Conservation (phyloP, 1,140 invertebrate genomes). For the Acromyrmex echinatior region DNA sequence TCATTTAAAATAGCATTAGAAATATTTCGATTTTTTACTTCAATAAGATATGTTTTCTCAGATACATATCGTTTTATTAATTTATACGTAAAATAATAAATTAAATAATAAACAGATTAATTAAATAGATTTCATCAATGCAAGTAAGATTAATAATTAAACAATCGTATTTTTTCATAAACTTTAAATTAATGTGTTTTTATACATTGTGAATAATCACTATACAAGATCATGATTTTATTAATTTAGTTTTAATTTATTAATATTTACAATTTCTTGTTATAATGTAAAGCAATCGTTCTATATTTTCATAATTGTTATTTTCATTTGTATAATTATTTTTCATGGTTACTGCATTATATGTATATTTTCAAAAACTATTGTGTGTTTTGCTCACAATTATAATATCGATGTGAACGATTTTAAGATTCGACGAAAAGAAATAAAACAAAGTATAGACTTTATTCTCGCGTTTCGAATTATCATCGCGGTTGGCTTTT, state of each 20-base stretch:
- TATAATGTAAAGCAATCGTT: not conserved
- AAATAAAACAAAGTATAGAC: not conserved
- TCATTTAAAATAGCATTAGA: not conserved
- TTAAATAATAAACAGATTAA: not conserved
- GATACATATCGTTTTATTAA: not conserved
- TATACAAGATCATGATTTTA: not conserved
- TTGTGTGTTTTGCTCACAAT: not conserved
- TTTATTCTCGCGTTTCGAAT: constrained; percentile 20
- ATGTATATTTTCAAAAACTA: not conserved
- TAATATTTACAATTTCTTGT: not conserved
- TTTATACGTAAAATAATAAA: not conserved
- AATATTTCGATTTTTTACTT: not conserved
- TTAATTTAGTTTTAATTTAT: constrained; percentile 1
- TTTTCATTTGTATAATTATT: not conserved
- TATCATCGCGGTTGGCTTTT: constrained; percentile 9
- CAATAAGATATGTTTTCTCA: not conserved
- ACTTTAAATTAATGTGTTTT: not conserved
- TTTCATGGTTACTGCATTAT: not conserved
- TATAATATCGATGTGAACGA: not conserved
- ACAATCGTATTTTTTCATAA: not conserved
- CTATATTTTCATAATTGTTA: not conserved
- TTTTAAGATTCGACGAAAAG: not conserved
- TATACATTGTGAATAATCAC: not conserved
- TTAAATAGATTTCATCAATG: not conserved
- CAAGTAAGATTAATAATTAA: not conserved